Evolutionary conservation across 2,888 invertebrate species (phyloP).

Genomic region (Melikaiella ostensackeni): DNA sequence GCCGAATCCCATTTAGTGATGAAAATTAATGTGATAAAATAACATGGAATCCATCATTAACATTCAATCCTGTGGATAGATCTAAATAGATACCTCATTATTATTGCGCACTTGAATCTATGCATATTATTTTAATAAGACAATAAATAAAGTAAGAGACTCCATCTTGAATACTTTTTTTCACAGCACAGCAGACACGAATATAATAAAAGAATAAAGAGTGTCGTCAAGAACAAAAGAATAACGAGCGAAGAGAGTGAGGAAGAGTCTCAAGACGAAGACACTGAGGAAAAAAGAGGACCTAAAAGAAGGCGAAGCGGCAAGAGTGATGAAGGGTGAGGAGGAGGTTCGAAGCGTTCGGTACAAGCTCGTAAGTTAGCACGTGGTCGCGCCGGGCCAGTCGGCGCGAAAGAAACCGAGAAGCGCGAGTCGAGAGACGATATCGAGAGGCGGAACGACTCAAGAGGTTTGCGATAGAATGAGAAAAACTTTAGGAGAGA

Average conservation of each 20-base stretch:
- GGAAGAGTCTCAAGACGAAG: constrained; percentile 47
- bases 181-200: constrained; percentile 12
- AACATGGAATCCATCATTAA: too few relatives aligned
- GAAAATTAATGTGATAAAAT: too few relatives aligned
- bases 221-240: constrained; percentile 39
- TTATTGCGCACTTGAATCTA: too few relatives aligned
- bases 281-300: constrained; percentile 41
- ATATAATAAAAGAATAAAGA: constrained; percentile 39
- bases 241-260: constrained; percentile 38
- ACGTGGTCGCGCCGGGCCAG: constrained; percentile 67
- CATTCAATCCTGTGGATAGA: too few relatives aligned
- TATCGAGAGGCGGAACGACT: constrained; percentile 58
- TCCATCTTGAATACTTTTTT: constrained; percentile 24
- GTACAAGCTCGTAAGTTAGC: constrained; percentile 74
- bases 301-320: constrained; percentile 56
- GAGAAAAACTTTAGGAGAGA: neutral
- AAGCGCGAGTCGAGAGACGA: constrained; percentile 61
- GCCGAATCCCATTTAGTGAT: too few relatives aligned
- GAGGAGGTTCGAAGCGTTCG: constrained; percentile 55
- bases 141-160: constrained; percentile 14
- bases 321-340: constrained; percentile 48
- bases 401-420: constrained; percentile 64
- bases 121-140: neutral
- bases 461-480: constrained; percentile 30
- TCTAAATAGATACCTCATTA: too few relatives aligned